A percentile compares a stretch with the other conserved stretches of the same genome.
Conservation (phyloP, 2,113 vertebrate species). For the Dasyornis broadbenti region DNA sequence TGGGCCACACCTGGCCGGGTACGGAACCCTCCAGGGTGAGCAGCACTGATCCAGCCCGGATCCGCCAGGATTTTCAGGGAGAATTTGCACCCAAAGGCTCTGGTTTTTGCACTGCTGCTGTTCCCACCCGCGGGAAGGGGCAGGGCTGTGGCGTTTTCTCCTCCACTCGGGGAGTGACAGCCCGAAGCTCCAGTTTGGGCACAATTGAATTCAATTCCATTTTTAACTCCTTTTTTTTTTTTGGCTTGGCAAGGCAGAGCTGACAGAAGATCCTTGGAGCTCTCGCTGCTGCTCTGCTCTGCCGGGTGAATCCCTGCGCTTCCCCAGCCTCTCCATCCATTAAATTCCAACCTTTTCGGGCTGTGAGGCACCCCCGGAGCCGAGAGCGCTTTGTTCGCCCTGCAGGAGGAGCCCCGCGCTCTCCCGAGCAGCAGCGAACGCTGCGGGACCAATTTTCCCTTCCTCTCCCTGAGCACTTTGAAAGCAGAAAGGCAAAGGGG, state of each 20-base stretch:
- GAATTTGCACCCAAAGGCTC: background rate
- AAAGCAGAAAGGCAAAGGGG: background rate
- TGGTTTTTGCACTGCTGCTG: background rate
- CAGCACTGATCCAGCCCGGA: background rate
- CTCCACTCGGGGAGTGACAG: background rate
- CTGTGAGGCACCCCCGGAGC: background rate
- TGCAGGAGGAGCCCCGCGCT: background rate
- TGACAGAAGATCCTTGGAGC: background rate
- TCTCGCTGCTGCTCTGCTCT: background rate
- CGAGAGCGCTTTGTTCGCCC: background rate
- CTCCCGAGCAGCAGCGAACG: background rate
- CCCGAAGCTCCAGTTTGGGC: background rate
- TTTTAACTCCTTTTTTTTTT: background rate
- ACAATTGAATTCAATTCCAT: background rate
- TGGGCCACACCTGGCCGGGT: fast-evolving
- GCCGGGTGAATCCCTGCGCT: background rate
- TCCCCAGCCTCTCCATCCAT: background rate
- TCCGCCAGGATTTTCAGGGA: background rate
- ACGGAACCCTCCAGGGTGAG: background rate
- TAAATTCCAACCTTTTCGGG: background rate
- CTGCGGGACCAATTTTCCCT: background rate
- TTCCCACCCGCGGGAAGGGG: background rate
- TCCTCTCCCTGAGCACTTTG: background rate
- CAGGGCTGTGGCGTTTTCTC: background rate
- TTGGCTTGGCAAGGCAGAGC: background rate